Evolutionary conservation across 2,888 invertebrate genomes (phyloP).

Genomic region (Creontiades dilutus): DNA sequence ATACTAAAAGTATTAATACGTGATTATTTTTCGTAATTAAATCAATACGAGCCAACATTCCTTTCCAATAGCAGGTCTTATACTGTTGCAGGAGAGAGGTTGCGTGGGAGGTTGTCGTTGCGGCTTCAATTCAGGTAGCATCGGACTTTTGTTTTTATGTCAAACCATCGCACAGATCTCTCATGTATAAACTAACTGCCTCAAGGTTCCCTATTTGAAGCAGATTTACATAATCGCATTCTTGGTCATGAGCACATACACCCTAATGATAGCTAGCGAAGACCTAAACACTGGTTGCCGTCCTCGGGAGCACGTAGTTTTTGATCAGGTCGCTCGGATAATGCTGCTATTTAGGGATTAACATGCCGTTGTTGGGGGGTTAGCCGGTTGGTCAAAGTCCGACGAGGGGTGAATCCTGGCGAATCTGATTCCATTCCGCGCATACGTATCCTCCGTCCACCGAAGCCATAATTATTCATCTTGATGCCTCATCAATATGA

Average conservation of each 20-base stretch:
- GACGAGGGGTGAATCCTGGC: neutral
- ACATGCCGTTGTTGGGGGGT: neutral
- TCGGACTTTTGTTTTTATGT: too few species aligned
- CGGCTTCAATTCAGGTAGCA: too few species aligned
- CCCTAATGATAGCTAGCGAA: neutral
- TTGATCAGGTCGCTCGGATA: constrained; percentile 17
- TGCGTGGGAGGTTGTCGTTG: too few species aligned
- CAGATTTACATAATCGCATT: neutral
- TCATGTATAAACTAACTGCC: neutral
- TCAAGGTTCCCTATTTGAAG: neutral
- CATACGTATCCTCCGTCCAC: constrained; percentile 21
- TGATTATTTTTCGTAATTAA: too few species aligned
- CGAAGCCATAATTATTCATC: constrained; percentile 4
- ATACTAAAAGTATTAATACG: too few species aligned
- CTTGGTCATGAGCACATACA: neutral
- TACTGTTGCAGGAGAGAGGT: too few species aligned
- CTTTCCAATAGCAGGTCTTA: too few species aligned
- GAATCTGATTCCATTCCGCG: constrained; percentile 22
- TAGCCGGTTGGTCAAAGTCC: neutral
- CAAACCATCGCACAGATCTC: too few species aligned
- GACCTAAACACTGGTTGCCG: neutral
- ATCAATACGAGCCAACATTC: too few species aligned
- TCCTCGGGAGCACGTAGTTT: neutral
- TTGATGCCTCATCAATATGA: constrained; percentile 35
- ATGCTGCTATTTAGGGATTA: constrained; percentile 15